phyloP scores from a whole-genome alignment of 2,888 invertebrate species.

The Tigriopus californicus region DNA sequence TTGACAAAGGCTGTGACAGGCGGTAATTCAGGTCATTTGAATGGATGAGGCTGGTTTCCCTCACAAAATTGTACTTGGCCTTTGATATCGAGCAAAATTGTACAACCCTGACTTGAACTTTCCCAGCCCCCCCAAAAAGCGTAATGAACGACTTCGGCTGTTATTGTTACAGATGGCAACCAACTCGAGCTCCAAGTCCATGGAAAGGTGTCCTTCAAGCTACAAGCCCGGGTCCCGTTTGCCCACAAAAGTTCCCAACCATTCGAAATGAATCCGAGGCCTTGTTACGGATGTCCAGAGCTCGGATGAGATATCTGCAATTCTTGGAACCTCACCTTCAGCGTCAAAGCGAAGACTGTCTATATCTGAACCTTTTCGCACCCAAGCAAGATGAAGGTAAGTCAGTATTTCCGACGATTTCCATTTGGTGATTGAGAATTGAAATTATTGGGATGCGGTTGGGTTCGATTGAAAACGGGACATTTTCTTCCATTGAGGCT shows the following conservation, averaged over 20 bases:
- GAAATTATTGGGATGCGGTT: no score
- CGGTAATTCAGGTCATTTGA: no score
- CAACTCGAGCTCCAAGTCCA: constrained; percentile 8
- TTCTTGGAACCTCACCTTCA: background rate
- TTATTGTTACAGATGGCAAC: constrained; percentile 8
- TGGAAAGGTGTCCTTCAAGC: constrained; percentile 11
- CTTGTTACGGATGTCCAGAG: background rate
- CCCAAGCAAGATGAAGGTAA: constrained; percentile 10
- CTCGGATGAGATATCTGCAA: background rate
- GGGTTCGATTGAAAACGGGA: background rate
- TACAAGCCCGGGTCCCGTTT: constrained; percentile 3
- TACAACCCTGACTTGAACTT: no score
- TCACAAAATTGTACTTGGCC: no score
- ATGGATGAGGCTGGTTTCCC: no score
- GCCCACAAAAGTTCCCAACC: constrained; percentile 6
- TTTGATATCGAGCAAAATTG: no score
- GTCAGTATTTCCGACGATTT: background rate
- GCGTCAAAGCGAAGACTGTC: constrained; percentile 11
- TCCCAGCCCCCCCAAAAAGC: no score
- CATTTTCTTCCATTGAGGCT: no score
- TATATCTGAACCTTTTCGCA: constrained; percentile 8
- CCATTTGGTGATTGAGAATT: no score
- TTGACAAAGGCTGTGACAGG: no score
- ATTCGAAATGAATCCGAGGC: background rate
- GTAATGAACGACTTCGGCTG: no score